Percentiles rank a stretch among this genome's conserved stretches.
phyloP scores from a whole-genome alignment of 2,113 vertebrate species.

The Eudyptes chrysolophus region DNA sequence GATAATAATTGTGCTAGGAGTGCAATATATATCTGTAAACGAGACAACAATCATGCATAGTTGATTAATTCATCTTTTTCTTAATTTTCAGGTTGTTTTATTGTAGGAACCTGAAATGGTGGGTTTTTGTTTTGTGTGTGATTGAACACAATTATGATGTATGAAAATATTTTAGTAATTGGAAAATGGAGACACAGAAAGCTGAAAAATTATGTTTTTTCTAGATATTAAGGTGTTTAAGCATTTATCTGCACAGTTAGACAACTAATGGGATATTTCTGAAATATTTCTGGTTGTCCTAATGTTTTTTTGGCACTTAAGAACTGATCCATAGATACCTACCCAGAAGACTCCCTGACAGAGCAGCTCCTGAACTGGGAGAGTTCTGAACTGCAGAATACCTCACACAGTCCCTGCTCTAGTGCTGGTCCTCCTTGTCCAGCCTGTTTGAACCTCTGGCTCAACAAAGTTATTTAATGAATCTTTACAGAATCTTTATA shows the following conservation, averaged over 20 bases:
- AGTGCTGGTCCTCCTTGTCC: not conserved
- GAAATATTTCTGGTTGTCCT: not conserved
- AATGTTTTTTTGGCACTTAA: not conserved
- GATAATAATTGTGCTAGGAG: not conserved
- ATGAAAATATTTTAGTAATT: not conserved
- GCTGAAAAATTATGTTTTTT: not conserved
- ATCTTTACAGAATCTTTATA: not conserved
- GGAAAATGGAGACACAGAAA: not conserved
- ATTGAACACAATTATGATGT: not conserved
- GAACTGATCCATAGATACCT: not conserved
- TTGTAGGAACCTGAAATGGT: not conserved
- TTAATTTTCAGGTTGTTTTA: not conserved
- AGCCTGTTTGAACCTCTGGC: not conserved
- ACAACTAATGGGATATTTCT: not conserved
- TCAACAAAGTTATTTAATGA: not conserved
- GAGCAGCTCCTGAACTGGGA: not conserved
- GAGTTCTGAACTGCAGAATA: too few relatives aligned
- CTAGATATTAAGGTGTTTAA: not conserved
- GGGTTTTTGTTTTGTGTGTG: not conserved
- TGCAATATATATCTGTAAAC: not conserved
- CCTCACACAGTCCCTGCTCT: not conserved
- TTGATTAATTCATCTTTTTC: not conserved
- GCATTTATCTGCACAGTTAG: not conserved
- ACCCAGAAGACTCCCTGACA: not conserved
- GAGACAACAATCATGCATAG: not conserved